Conservation (phyloP, 2,797 vertebrate species). For the Chloroceryle inda region DNA sequence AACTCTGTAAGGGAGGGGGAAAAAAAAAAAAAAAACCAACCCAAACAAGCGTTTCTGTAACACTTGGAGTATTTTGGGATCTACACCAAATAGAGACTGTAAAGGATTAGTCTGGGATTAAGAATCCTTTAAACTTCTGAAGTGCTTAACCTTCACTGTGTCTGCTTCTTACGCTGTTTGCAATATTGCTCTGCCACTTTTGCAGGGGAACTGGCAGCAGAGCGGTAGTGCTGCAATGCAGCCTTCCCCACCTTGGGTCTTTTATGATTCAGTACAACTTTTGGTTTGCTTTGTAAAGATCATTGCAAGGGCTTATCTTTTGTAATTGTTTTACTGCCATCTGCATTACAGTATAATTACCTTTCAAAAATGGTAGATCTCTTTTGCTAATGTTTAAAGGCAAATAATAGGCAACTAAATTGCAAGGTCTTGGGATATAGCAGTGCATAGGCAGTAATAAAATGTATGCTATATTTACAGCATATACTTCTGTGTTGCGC, state of each 20-base stretch:
- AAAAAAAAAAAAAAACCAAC: not conserved
- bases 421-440: constrained; percentile 66
- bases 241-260: constrained; percentile 71
- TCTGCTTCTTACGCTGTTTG: constrained; percentile 1
- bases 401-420: constrained; percentile 79
- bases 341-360: constrained; percentile 83
- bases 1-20: not conserved
- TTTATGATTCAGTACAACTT: constrained; percentile 75
- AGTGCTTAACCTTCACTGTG: constrained; percentile 59
- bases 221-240: constrained; percentile 67
- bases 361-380: constrained; percentile 79
- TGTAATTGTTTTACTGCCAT: constrained; percentile 82
- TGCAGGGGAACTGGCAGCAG: constrained; percentile 16
- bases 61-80: constrained; percentile 24
- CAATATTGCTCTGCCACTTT: constrained; percentile 39
- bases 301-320: constrained; percentile 79
- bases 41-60: constrained; percentile 29
- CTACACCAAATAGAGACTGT: constrained; percentile 20
- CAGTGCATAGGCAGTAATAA: constrained; percentile 42
- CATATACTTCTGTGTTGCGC: not conserved
- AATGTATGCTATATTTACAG: constrained; percentile 59
- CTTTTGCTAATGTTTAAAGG: constrained; percentile 80
- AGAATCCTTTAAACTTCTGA: constrained; percentile 42
- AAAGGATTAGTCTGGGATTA: constrained; percentile 60
- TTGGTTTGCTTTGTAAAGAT: constrained; percentile 77